These are phyloP conservation scores for Catonia carolina DNA, from an alignment of 2,888 invertebrate genomes.

Conservation along the genomic window DNA sequence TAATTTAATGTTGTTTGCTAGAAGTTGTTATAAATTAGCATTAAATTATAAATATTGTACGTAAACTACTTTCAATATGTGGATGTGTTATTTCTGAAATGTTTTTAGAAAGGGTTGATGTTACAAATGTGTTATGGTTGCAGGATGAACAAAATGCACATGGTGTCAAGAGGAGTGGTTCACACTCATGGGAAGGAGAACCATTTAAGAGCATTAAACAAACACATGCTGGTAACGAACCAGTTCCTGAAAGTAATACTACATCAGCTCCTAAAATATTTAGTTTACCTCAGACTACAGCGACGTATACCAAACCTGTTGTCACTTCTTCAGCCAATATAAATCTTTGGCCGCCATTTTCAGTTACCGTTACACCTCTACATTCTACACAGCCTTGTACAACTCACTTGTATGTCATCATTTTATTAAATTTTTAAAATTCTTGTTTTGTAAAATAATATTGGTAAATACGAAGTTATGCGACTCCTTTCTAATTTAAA, in stretches of 20 bases:
- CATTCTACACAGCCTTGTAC: constrained; percentile 8
- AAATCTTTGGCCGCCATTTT: constrained; percentile 56
- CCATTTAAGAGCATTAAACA: constrained; percentile 51
- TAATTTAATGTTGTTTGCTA: too few species aligned
- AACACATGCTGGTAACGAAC: constrained; percentile 40
- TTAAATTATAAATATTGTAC: too few species aligned
- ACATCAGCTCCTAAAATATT: neutral
- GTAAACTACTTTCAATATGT: too few species aligned
- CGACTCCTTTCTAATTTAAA: too few species aligned
- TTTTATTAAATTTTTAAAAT: too few species aligned
- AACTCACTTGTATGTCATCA: constrained; percentile 5
- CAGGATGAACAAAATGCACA: constrained; percentile 42
- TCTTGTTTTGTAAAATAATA: too few species aligned
- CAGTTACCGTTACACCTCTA: constrained; percentile 42
- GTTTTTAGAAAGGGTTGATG: too few species aligned
- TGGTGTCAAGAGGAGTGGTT: constrained; percentile 56
- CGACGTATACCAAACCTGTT: neutral
- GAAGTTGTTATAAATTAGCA: too few species aligned
- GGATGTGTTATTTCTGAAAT: too few species aligned
- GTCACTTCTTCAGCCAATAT: constrained; percentile 38
- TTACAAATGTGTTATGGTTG: too few species aligned
- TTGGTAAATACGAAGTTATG: neutral
- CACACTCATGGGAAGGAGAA: constrained; percentile 55
- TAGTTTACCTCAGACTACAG: neutral
- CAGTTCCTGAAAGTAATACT: neutral